Conservation (phyloP, 2,113 vertebrate species). For the Ceyx melanurus region DNA sequence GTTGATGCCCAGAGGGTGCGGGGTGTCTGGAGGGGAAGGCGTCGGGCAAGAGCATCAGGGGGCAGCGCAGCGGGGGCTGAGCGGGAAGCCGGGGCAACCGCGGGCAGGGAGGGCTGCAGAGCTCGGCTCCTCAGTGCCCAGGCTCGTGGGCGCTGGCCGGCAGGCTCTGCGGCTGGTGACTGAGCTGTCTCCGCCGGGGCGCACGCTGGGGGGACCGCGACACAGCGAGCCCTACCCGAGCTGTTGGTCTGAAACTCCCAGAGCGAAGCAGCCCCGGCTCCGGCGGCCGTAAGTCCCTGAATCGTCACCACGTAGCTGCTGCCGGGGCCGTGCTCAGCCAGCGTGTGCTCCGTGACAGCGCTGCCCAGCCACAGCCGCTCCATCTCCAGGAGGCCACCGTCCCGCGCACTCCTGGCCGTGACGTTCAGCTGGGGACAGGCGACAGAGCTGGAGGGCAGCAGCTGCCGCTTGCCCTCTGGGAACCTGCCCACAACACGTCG, state of each 20-base stretch:
- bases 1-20: background rate
- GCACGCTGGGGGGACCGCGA: too few species aligned
- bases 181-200: background rate
- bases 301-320: background rate
- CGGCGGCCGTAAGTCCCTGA: background rate
- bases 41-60: fast-evolving
- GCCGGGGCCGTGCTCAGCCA: background rate
- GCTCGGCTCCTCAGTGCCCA: background rate
- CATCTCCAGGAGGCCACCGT: background rate
- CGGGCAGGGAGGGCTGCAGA: background rate
- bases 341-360: background rate
- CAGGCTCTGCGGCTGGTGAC: background rate
- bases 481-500: background rate
- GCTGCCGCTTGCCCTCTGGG: background rate
- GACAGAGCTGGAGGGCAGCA: background rate
- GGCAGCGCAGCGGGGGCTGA: background rate
- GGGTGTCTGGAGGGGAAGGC: background rate
- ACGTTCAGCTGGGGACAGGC: background rate
- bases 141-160: fast-evolving
- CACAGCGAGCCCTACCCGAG: background rate
- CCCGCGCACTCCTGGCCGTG: background rate
- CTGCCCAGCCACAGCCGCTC: background rate
- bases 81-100: background rate
- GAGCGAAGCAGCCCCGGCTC: background rate
- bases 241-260: background rate